These are phyloP conservation scores for Stercorarius parasiticus DNA, from an alignment of 2,113 vertebrate species.

Conservation along the genomic window DNA sequence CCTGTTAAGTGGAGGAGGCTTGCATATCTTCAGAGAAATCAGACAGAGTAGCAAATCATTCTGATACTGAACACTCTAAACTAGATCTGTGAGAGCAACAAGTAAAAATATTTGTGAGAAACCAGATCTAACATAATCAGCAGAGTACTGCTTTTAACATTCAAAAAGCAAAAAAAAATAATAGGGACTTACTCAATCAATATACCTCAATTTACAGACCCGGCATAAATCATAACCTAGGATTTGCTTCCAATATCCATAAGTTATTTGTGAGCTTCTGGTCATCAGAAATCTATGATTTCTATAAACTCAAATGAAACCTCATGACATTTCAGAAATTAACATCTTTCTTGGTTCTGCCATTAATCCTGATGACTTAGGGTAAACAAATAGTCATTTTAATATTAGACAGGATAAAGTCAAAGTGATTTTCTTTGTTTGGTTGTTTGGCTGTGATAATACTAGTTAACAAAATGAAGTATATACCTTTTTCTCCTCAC, in stretches of 20 bases:
- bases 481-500: background rate
- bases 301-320: background rate
- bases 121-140: background rate
- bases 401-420: background rate
- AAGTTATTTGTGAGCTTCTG: background rate
- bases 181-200: background rate
- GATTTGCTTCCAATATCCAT: background rate
- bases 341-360: background rate
- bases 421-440: background rate
- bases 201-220: background rate
- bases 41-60: rapidly evolving
- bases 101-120: background rate
- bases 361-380: background rate
- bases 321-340: background rate
- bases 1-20: rapidly evolving
- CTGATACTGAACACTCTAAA: background rate
- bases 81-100: background rate
- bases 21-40: background rate
- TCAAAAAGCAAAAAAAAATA: background rate
- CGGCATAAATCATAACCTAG: background rate
- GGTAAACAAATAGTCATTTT: background rate
- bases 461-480: background rate
- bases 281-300: background rate
- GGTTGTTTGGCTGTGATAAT: background rate
- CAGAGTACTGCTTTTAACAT: rapidly evolving